Percentiles rank a stretch among this genome's conserved stretches.
Conservation (phyloP, 2,888 invertebrate species). For the Chalcis sispes region DNA sequence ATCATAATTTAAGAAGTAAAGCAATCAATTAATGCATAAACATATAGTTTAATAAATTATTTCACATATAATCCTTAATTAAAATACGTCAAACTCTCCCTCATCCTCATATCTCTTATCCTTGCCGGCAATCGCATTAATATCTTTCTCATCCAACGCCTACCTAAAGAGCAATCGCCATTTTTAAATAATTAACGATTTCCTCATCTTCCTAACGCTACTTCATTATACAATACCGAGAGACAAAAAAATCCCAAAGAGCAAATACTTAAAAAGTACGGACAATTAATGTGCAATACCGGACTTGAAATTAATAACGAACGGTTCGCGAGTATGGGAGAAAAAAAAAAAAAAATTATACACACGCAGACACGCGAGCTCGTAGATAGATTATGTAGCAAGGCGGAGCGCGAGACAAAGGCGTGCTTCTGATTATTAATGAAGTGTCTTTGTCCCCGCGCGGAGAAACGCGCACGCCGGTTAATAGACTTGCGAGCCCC, state of each 20-base stretch:
- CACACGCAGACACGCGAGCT: not conserved
- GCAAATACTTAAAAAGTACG: not conserved
- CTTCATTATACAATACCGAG: too few relatives aligned
- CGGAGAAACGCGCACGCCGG: constrained; percentile 5
- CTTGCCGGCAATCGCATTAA: not conserved
- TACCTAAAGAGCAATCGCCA: not conserved
- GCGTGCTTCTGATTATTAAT: constrained; percentile 70
- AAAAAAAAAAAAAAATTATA: too few relatives aligned
- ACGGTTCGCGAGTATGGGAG: too few relatives aligned
- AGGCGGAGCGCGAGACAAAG: constrained; percentile 30
- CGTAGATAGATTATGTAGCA: not conserved
- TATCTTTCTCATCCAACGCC: not conserved
- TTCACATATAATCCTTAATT: too few relatives aligned
- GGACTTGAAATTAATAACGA: constrained; percentile 29
- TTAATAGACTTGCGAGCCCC: constrained; percentile 25
- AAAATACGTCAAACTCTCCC: too few relatives aligned
- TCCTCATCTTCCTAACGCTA: not conserved
- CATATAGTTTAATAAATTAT: too few relatives aligned
- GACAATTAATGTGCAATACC: constrained; percentile 1
- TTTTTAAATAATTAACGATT: not conserved
- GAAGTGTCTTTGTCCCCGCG: constrained; percentile 68
- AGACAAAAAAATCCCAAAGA: not conserved
- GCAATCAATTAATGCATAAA: too few relatives aligned
- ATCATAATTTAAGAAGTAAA: too few relatives aligned
- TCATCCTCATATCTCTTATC: not conserved